Evolutionary conservation across 2,113 vertebrate species (phyloP), one percentile per base, ranked within the genome.

Genomic region (Blennius ocellaris): DNA sequence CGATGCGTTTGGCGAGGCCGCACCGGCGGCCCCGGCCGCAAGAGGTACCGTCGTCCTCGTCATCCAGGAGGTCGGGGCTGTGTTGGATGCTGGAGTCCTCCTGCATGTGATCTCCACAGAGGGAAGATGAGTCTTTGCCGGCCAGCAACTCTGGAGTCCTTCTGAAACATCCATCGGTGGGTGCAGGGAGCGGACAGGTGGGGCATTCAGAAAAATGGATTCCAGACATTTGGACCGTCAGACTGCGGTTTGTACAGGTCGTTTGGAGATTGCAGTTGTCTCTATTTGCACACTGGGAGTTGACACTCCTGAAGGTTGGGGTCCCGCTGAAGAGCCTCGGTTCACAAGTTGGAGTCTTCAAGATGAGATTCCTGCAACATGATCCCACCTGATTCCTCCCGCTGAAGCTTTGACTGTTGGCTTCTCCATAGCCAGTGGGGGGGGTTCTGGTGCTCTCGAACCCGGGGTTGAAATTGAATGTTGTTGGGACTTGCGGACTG

Each of bases 1-100:
- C 72, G 11, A 74, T 74, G 44, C 75, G 61, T 16, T 52, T 85
- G 16, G 71, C 67, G 15, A 88, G 72, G 45, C 53, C 43, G 2
- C 55, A 49, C 15, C 8, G 44, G 10, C 57, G 68, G 44, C 5
- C 66, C 39, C 17, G 81, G 15, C 69, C 44, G 4, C 21, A 30
- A 4, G 21, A 30, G 0, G 11, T 6, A 0, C 16, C 55, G 0
- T 73, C 73, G 0, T 54, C 77, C 0, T 69, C 55, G 0, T 79
- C 77, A 15, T 3, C 60, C 6, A 57, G 52, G 3, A 9, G 49
- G 62, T 88, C 80, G 15, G 12, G 0, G n/a, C 65, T 6, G 6
- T 89, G 65, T 12, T 72, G 53, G 7, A 30, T 21, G 11, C 12
- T 21, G 30, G 14, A 40, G 12, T 84, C 73, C n/a, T 49, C 44